Evolutionary conservation across 1,140 invertebrate species (phyloP), one percentile per base, ranked within the genome.

Genomic region (Ceratosolen fusciceps): DNA sequence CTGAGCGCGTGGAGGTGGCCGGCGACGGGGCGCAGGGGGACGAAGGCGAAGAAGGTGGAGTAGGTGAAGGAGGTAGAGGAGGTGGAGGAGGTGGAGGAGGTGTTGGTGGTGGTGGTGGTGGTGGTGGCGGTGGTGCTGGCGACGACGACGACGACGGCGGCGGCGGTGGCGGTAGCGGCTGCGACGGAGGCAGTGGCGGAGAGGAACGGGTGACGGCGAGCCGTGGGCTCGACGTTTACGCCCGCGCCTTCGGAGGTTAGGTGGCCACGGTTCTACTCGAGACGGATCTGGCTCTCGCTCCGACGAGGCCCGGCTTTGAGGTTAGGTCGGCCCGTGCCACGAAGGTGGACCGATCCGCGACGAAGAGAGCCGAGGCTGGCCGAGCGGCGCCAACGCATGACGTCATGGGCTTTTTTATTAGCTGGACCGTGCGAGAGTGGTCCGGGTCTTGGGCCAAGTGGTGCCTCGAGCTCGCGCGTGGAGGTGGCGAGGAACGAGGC

Each of bases 391-490:
- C 29, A 56, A 1, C 37, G 34, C 52, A 78, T 79, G 70, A 79
- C 74, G 71, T 74, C 77, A 79, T 19, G 47, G 12, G 77, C 60
- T 74, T 7, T 56, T 21, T 60, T 80, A 71, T 70, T 75, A 26
- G 58, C 21, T 14, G 8, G 43, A 7, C 16, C 43, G 49, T 8
- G 49, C 12, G 19, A 21, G 49, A 52, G 21, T 14, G 9, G 49
- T 16, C 67, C 76, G 68, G 62, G 54, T 62, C 47, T 47, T 26
- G 49, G 21, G 68, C 68, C 19, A 16, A 8, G 43, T 5, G 21
- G 74, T 21, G 34, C 9, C 21, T 31, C 16, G 1, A n/a, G 14
- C 2, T n/a, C 7, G 34, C n/a, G 24, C 34, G 31, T 39, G 10
- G 9, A 43, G 12, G 12, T 12, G 12, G 5, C 12, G 5, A 12